Evolutionary conservation across 2,888 invertebrate species (phyloP), one percentile per base, ranked within the genome.

Genomic region (Mactromeris polynyma): DNA sequence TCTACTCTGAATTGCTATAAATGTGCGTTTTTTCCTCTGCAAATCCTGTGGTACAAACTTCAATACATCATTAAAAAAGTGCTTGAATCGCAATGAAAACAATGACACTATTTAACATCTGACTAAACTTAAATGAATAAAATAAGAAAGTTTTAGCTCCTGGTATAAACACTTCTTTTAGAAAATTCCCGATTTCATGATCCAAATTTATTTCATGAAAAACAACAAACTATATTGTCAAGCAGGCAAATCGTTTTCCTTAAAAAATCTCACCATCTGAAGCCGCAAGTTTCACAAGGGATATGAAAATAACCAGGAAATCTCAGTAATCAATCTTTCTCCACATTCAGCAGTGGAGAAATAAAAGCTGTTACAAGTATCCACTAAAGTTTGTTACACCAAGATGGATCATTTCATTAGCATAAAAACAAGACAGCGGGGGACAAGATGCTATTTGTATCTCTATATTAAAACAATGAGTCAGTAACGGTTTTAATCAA

Each of bases 391-490:
- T 46, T 51, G 73, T 46, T n/a, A 83, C 73, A 78, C 40, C 36
- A n/a, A 78, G 86, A 87, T 82, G 82, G 83, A 87, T 83, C 82
- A 78, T 87, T 87, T 87, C 86, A 87, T 87, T 87, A 87, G 36
- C 77, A 78, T 46, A 40, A 54, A 58, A 78, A 38, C 77, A 77
- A 36, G 42, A 77, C 77, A 17, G 19, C 26, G 21, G n/a, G 77
- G 6, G 79, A 79, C 42, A 79, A 79, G 79, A 40, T n/a, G 26
- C 36, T 73, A 69, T 89, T 86, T 86, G 86, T 89, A 86, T 78
- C 77, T 19, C 31, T 51, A 83, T 82, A 86, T 83, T 86, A 85
- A 89, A 89, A 89, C 89, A 89, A 89, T 89, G 89, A 89, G 86
- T 89, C 89, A 89, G 80, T 58, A 77, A 80, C 19, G 58, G 69